These are phyloP conservation scores for Spicauda simplicius DNA, from an alignment of 2,888 invertebrate species.

Conservation along the genomic window DNA sequence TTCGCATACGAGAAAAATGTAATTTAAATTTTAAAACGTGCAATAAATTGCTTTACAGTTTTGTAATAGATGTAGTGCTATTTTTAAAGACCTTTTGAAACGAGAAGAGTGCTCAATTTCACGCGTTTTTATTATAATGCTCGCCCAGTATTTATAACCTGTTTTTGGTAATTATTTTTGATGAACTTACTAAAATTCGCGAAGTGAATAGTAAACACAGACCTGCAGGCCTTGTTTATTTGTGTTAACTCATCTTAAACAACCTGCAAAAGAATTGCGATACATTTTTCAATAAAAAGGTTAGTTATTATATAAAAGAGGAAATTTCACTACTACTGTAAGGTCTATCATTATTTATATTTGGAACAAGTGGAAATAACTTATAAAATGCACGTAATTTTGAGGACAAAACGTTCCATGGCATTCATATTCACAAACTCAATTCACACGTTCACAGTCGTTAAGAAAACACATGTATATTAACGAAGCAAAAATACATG, in stretches of 20 bases:
- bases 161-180: too few species aligned
- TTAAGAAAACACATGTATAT: constrained; percentile 28
- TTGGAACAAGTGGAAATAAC: not conserved
- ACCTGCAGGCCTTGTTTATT: too few species aligned
- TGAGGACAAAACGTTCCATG: not conserved
- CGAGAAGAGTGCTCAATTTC: not conserved
- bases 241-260: too few species aligned
- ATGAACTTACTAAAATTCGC: too few species aligned
- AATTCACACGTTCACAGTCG: constrained; percentile 24
- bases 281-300: too few species aligned
- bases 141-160: not conserved
- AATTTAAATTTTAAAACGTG: constrained; percentile 9
- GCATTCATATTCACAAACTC: constrained; percentile 16
- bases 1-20: constrained; percentile 1
- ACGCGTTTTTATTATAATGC: too few species aligned
- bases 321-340: too few species aligned
- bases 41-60: constrained; percentile 1
- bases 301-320: too few species aligned
- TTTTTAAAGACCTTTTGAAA: not conserved
- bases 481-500: constrained; percentile 18
- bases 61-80: not conserved
- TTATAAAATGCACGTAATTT: not conserved
- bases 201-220: too few species aligned
- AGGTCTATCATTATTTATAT: not conserved
- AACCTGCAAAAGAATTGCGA: too few species aligned